Percentiles rank a stretch among this genome's conserved stretches.
These are phyloP conservation scores for Aphelenchoides besseyi DNA, from an alignment of 1,140 invertebrate genomes.

Conservation along the genomic window DNA sequence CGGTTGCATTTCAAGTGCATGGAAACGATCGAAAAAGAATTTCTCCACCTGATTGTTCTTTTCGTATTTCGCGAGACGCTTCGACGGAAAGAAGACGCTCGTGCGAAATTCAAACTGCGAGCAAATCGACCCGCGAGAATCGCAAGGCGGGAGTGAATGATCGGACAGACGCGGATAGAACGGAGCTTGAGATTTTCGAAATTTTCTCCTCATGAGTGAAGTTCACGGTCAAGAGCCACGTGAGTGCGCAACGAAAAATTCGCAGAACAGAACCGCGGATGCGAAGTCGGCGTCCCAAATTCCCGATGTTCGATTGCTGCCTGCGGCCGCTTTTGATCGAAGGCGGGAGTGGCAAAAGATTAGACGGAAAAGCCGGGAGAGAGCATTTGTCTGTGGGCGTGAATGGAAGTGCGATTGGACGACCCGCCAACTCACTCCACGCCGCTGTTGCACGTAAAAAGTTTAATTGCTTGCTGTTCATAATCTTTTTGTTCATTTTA, in stretches of 20 bases:
- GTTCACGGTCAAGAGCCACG: neutral
- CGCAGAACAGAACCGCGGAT: too few species aligned
- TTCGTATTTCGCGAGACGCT: neutral
- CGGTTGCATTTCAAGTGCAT: neutral
- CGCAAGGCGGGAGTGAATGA: neutral
- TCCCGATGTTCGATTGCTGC: too few species aligned
- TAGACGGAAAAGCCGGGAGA: too few species aligned
- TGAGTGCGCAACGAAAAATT: neutral
- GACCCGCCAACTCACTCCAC: too few species aligned
- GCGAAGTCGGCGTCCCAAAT: too few species aligned
- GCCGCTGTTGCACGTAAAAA: too few species aligned
- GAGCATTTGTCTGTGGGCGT: too few species aligned
- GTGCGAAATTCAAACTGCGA: constrained; percentile 1
- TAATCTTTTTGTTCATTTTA: too few species aligned
- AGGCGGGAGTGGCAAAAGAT: too few species aligned
- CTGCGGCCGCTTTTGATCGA: too few species aligned
- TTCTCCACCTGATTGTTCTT: neutral
- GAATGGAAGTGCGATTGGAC: too few species aligned
- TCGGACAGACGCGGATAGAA: neutral
- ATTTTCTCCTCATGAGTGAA: neutral
- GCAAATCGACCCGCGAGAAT: neutral
- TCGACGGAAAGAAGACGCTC: neutral
- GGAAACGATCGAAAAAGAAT: neutral
- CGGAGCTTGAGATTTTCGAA: neutral
- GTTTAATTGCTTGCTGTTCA: too few species aligned